phyloP scores from a whole-genome alignment of 2,113 vertebrate genomes.

The Tragelaphus buxtoni region DNA sequence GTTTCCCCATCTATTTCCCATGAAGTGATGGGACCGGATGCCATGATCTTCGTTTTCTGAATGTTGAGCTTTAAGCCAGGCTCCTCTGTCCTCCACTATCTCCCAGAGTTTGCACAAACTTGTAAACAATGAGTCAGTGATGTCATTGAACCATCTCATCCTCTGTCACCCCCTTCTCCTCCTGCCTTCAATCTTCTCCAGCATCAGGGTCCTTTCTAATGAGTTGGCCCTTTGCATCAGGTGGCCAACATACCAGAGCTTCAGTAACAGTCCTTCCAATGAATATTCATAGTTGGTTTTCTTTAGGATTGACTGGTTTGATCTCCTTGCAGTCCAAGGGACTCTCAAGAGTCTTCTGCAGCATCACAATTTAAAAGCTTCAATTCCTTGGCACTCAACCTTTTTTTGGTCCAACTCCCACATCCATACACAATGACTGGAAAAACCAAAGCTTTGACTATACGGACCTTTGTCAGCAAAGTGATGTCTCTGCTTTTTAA shows the following conservation, averaged over 20 bases:
- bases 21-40: too few species aligned
- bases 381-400: not conserved
- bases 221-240: not conserved
- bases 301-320: not conserved
- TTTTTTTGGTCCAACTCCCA: not conserved
- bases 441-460: not conserved
- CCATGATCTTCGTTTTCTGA: too few species aligned
- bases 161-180: not conserved
- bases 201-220: not conserved
- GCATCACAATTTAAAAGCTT: not conserved
- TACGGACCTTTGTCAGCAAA: not conserved
- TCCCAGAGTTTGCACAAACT: not conserved
- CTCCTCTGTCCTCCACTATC: not conserved
- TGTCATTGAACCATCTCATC: not conserved
- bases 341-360: not conserved
- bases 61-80: not conserved
- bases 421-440: not conserved
- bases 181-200: not conserved
- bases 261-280: not conserved
- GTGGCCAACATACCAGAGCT: not conserved
- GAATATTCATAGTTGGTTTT: not conserved
- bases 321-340: not conserved
- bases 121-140: not conserved
- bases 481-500: not conserved
- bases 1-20: too few species aligned